These are phyloP conservation scores for Melanotaenia duboulayi DNA, from an alignment of 2,113 vertebrate species.

Conservation along the genomic window DNA sequence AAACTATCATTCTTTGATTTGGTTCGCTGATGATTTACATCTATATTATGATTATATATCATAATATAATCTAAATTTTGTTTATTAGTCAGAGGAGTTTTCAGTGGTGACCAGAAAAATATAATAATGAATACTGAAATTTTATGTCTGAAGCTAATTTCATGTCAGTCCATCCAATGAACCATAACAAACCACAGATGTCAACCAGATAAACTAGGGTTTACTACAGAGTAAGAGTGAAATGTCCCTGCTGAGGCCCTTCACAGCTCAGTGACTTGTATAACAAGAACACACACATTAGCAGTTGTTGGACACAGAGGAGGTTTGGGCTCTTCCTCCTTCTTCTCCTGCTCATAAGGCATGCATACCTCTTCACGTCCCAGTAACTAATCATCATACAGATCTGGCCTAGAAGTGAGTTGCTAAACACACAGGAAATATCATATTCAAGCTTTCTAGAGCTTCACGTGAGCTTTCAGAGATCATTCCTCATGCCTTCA, in stretches of 20 bases:
- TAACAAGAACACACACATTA: constrained; percentile 47
- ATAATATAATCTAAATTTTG: too few relatives aligned
- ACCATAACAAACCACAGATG: neutral
- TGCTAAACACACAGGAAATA: constrained; percentile 73
- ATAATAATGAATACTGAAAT: neutral
- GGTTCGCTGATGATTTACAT: too few relatives aligned
- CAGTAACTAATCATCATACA: constrained; percentile 71
- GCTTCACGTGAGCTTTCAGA: constrained; percentile 60
- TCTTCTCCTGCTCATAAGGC: constrained; percentile 46
- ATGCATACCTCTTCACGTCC: constrained; percentile 72
- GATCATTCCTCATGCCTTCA: constrained; percentile 59
- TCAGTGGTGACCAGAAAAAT: neutral
- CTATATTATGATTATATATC: too few relatives aligned
- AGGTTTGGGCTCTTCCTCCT: constrained; percentile 35
- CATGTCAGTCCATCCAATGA: neutral
- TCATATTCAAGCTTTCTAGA: constrained; percentile 67
- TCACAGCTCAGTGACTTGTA: constrained; percentile 35
- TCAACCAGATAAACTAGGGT: neutral
- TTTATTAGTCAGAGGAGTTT: too few relatives aligned
- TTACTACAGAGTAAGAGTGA: neutral
- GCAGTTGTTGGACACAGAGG: constrained; percentile 35
- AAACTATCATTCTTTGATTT: too few relatives aligned
- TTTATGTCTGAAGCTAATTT: neutral
- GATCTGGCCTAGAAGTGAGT: constrained; percentile 69
- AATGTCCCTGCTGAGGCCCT: neutral